Evolutionary conservation across 2,888 invertebrate genomes (phyloP).

Genomic region (Phymatocera aterrima): DNA sequence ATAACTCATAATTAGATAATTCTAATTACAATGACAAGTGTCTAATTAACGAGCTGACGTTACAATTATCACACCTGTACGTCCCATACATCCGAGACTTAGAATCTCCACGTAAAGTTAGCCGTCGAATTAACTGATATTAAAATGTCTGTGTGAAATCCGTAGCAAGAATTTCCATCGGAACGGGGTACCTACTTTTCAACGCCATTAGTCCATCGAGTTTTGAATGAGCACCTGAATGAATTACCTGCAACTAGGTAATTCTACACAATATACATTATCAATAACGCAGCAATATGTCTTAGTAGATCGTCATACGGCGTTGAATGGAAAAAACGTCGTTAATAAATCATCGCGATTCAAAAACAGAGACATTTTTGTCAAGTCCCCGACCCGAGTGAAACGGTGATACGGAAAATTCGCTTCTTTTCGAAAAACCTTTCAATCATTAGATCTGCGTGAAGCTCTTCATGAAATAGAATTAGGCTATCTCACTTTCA

Average conservation of each 20-base stretch:
- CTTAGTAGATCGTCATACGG: too few species aligned
- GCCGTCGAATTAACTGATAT: neutral
- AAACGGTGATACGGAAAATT: neutral
- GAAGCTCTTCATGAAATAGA: neutral
- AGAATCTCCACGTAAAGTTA: neutral
- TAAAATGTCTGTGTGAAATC: neutral
- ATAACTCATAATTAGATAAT: too few species aligned
- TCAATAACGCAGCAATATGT: too few species aligned
- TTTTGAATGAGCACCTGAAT: too few species aligned
- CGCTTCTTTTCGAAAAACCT: neutral
- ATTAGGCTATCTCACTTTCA: neutral
- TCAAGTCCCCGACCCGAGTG: too few species aligned
- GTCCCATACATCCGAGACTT: conserved; percentile 27
- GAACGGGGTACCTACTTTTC: neutral
- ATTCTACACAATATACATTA: too few species aligned
- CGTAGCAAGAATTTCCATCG: neutral
- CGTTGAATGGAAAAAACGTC: too few species aligned
- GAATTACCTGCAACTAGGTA: too few species aligned
- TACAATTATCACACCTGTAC: conserved; percentile 29
- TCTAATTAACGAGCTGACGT: conserved; percentile 23
- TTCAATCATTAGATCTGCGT: neutral
- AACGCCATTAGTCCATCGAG: neutral
- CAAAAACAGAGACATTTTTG: too few species aligned
- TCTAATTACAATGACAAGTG: conserved; percentile 5
- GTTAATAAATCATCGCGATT: too few species aligned